These are phyloP conservation scores for Dasypus novemcinctus DNA, from an alignment of 2,113 vertebrate genomes.

Conservation along the genomic window DNA sequence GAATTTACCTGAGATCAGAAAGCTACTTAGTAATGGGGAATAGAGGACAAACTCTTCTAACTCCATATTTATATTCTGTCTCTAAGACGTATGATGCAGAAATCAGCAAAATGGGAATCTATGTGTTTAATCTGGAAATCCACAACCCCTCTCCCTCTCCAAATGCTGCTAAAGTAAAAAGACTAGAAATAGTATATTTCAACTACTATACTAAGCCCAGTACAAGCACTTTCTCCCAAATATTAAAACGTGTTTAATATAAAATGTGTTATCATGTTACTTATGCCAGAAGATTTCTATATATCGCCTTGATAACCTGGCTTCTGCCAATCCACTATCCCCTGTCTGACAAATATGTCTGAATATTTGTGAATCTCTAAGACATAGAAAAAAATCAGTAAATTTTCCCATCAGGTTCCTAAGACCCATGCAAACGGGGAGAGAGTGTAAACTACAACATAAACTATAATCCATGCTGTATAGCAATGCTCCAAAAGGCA, in stretches of 20 bases:
- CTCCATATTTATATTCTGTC: background rate
- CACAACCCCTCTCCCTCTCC: background rate
- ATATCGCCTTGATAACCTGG: background rate
- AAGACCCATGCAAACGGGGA: background rate
- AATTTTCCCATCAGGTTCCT: background rate
- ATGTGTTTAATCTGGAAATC: background rate
- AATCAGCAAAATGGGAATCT: background rate
- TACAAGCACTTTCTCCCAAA: background rate
- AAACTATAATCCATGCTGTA: no score
- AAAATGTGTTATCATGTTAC: background rate
- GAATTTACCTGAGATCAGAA: background rate
- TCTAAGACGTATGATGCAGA: background rate
- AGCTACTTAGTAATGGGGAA: background rate
- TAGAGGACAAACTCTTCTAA: background rate
- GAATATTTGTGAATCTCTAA: conserved; percentile 20
- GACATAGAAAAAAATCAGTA: background rate
- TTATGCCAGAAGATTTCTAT: background rate
- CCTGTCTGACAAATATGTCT: background rate
- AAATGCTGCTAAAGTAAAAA: background rate
- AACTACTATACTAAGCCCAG: background rate
- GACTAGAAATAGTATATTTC: background rate
- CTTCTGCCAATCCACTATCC: background rate
- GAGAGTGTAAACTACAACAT: no score
- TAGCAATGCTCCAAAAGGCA: no score
- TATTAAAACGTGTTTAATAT: background rate